Evolutionary conservation across 2,797 vertebrate genomes (phyloP), one percentile per base, ranked within the genome.

Genomic region (Podargus strigoides): DNA sequence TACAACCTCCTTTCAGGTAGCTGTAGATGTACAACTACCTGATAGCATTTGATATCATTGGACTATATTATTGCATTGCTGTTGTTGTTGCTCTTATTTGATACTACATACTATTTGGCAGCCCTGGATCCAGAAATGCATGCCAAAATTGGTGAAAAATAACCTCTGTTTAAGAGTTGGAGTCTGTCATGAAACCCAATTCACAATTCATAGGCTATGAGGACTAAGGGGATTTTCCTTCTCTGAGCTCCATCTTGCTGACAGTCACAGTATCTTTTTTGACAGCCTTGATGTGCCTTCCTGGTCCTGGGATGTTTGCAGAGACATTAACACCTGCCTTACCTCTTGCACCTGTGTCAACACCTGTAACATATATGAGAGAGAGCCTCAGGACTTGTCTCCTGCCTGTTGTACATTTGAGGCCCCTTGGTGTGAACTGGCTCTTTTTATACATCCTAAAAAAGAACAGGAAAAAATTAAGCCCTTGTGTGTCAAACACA

Each of bases 321-420:
- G 30, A 47, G 19, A 28, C 15, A 63, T 8, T n/a, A 32, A 24
- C 41, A 68, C 13, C 30, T 47, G 14, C 34, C 21, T 63, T 16
- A 39, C 13, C 26, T 23, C 13, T 59, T 59, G 49, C 5, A 24
- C 4, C 5, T 0, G 2, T 7, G 0, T 53, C 1, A 2, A 13
- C 15, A 59, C 52, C 28, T 60, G n/a, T 3, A 3, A 62, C 42
- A 66, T 17, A 27, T 26, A 11, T 41, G 21, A 17, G 41, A 70
- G 39, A 49, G 4, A 32, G 10, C 15, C 37, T 47, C 9, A 28
- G 44, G 64, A 15, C 15, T 22, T 27, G 6, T 24, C 32, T 58
- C 21, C 47, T 20, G 7, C 26, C 34, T 44, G 14, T 24, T 3
- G 0, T 55, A 16, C 2, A 1, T 67, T 75, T 52, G 27, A 78